Conservation (phyloP, 1,140 invertebrate genomes). For the Eurosta solidaginis region DNA sequence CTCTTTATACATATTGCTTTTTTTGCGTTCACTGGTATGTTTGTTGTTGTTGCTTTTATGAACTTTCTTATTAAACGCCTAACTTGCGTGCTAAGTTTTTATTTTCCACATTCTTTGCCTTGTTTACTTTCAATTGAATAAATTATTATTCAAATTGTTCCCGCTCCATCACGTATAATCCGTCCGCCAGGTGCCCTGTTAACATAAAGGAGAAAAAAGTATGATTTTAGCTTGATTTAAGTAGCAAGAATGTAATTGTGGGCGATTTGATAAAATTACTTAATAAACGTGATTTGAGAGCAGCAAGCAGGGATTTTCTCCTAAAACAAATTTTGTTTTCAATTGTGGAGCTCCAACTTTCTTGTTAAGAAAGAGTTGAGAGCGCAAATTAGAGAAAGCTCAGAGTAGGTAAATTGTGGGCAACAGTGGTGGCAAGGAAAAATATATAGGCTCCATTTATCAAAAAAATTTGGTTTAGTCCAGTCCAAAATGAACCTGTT, state of each 20-base stretch:
- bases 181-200: conserved; percentile 58
- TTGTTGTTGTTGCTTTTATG: not conserved
- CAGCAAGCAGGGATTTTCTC: too few species aligned
- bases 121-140: conserved; percentile 53
- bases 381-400: too few species aligned
- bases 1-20: not conserved
- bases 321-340: too few species aligned
- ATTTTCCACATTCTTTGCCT: conserved; percentile 39
- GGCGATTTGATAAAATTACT: not conserved
- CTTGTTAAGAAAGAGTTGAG: too few species aligned
- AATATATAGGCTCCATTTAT: too few species aligned
- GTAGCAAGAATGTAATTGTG: not conserved
- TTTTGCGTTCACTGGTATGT: conserved; percentile 29
- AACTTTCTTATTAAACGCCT: not conserved
- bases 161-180: conserved; percentile 61
- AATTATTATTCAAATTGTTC: conserved; percentile 59
- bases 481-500: too few species aligned
- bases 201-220: conserved; percentile 12
- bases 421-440: too few species aligned
- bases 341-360: too few species aligned
- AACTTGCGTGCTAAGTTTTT: conserved; percentile 30
- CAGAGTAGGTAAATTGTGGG: too few species aligned
- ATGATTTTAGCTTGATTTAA: not conserved
- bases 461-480: too few species aligned
- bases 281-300: too few species aligned